Evolutionary conservation across 2,888 invertebrate species (phyloP), one percentile per base, ranked within the genome.

Genomic region (Antitype chi): DNA sequence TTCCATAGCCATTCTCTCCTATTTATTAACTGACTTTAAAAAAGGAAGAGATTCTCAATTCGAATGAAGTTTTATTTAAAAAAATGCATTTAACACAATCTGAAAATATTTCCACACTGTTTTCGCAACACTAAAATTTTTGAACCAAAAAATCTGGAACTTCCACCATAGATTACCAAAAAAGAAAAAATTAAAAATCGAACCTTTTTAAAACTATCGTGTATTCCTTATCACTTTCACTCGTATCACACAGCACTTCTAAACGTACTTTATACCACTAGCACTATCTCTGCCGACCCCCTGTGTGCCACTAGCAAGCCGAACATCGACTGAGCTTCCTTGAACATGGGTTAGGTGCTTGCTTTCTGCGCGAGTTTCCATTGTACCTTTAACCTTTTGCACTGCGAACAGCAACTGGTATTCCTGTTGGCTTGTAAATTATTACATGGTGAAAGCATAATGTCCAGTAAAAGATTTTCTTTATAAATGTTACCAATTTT

Each of bases 271-370:
- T 62, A 59, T 55, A 59, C 28, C 67, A 75, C 59, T 32, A 47
- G 20, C 28, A 80, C 25, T n/a, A 62, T 32, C n/a, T 74, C 66
- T 75, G 74, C 57, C 53, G 25, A 68, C 23, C 76, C 76, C 74
- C 74, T 89, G 90, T 89, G 86, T 83, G 74, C 89, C 88, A 84
- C 85, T 85, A 85, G 91, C 92, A 78, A 80, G 92, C 89, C 86
- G 84, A 88, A 79, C 85, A 89, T 87, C 82, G 89, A 94, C 94
- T 94, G 93, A 91, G 89, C 84, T 89, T 89, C 89, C 89, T 85
- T 88, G 75, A 81, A 85, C 85, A 80, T 85, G 81, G 81, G 88
- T 85, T 82, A 86, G 86, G 81, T 86, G 82, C 86, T 86, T 81
- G 88, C 91, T 92, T 89, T 91, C 90, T 85, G 91, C 38, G 81